Percentiles rank a stretch among this genome's conserved stretches.
Evolutionary conservation across 2,888 invertebrate species (phyloP).

Genomic region (Yponomeuta cagnagella): DNA sequence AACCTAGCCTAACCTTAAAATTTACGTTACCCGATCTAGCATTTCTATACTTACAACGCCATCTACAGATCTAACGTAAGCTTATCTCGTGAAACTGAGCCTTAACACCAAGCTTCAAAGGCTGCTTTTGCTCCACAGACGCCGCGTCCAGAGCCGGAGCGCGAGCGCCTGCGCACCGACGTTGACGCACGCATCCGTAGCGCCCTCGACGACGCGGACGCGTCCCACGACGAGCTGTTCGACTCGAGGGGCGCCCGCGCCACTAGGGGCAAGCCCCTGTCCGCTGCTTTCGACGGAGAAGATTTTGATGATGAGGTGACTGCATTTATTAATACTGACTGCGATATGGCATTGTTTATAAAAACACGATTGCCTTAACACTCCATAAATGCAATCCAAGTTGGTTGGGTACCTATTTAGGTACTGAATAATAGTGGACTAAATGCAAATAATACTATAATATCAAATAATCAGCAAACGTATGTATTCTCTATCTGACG

Average conservation of each 20-base stretch:
- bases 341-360: not conserved
- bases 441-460: too few species aligned
- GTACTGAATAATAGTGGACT: too few species aligned
- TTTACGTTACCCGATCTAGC: too few species aligned
- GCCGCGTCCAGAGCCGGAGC: slow-evolving; percentile 34
- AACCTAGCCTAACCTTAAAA: too few species aligned
- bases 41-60: too few species aligned
- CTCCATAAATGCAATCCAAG: too few species aligned
- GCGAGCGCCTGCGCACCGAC: slow-evolving; percentile 48
- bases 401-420: too few species aligned
- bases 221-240: slow-evolving; percentile 71
- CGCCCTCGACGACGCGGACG: slow-evolving; percentile 42
- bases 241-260: slow-evolving; percentile 78
- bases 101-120: too few species aligned
- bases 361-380: not conserved
- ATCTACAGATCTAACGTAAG: too few species aligned
- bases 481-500: too few species aligned
- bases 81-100: too few species aligned
- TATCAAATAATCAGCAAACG: too few species aligned
- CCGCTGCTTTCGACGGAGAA: slow-evolving; percentile 63
- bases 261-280: slow-evolving; percentile 57
- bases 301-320: slow-evolving; percentile 69
- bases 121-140: slow-evolving; percentile 26
- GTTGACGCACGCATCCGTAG: slow-evolving; percentile 56
- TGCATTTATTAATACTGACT: not conserved